Conservation (phyloP, 2,888 invertebrate genomes). For the Sclerodermus sp. region DNA sequence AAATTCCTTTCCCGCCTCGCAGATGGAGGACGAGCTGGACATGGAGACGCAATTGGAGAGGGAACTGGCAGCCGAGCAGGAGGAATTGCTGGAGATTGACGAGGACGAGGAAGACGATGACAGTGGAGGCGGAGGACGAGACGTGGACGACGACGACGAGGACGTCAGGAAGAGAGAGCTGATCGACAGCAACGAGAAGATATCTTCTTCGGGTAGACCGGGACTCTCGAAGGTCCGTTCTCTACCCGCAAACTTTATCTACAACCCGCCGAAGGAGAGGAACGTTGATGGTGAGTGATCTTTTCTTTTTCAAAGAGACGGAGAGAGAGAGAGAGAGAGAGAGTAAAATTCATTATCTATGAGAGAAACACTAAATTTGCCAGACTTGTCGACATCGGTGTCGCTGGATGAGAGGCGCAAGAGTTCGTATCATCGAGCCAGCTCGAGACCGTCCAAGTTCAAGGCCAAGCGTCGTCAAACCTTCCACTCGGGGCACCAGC, state of each 20-base stretch:
- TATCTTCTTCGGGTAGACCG: conserved; percentile 33
- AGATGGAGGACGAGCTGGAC: conserved; percentile 90
- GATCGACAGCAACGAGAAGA: conserved; percentile 32
- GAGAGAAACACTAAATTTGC: background rate
- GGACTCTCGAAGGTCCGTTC: conserved; percentile 67
- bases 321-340: no score
- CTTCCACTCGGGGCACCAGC: conserved; percentile 45
- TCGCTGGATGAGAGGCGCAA: conserved; percentile 40
- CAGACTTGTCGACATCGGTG: conserved; percentile 41
- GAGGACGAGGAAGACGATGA: conserved; percentile 54
- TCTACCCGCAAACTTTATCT: conserved; percentile 82
- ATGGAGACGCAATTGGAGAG: conserved; percentile 73
- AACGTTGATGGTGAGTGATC: conserved; percentile 39
- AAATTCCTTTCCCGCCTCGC: no score
- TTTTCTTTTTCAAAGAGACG: background rate
- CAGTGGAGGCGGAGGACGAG: conserved; percentile 62
- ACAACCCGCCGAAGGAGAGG: conserved; percentile 67
- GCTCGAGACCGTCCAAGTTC: conserved; percentile 42
- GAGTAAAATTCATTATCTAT: background rate
- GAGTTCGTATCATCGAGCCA: conserved; percentile 37
- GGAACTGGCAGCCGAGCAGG: conserved; percentile 61
- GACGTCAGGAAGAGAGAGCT: conserved; percentile 40
- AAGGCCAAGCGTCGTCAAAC: conserved; percentile 53
- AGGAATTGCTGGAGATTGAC: conserved; percentile 57
- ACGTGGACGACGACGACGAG: conserved; percentile 63